Base-by-base conservation (phyloP, 2,797 vertebrate genomes). In the Tragelaphus eurycerus region DNA sequence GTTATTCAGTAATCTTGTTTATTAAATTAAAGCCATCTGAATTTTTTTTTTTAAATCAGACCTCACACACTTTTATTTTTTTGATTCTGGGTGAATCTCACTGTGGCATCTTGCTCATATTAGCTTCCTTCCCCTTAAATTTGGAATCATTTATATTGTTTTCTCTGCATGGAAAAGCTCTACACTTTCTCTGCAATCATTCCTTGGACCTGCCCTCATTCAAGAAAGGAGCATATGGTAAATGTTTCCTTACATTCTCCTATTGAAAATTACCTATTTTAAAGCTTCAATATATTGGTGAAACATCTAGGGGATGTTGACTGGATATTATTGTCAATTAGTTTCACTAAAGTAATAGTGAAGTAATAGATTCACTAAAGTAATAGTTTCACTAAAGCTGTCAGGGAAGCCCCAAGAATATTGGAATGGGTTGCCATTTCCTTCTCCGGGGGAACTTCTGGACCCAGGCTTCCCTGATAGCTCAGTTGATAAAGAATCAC, bases 101-200 rank as follows among this genome's bases (percentile, higher is more conserved):
- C 5, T 74, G 6, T 88, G 16, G 3, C 38, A 3, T 43, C 21
- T 78, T 90, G 5, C 10, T 81, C 10, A 52, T 52, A 74, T 76
- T 94, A 62, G 10, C 43, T 74, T 34, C 6, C 13, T 96, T 95
- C 10, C 23, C 3, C 7, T 48, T 54, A 50, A 7, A 46, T 93
- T 64, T 92, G 21, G 6, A 88, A 79, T 50, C 2, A 46, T 83
- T 96, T 94, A 52, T 62, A 50, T 48, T 11, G 48, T 57, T 64
- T 43, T 89, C 4, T 84, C 31, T 71, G 25, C 8, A 21, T 23
- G 88, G 12, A 13, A 64, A 50, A 31, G 74, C 16, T 89, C 7
- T 59, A 15, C 79, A 38, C 38, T 50, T 74, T 54, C 21, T 85
- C n/a, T 78, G 15, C 17, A 19, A 0, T 89, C 71, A 55, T 62